Conservation (phyloP, 53 echinoderm and acorn worm genomes). For the Zoroaster sp. region DNA sequence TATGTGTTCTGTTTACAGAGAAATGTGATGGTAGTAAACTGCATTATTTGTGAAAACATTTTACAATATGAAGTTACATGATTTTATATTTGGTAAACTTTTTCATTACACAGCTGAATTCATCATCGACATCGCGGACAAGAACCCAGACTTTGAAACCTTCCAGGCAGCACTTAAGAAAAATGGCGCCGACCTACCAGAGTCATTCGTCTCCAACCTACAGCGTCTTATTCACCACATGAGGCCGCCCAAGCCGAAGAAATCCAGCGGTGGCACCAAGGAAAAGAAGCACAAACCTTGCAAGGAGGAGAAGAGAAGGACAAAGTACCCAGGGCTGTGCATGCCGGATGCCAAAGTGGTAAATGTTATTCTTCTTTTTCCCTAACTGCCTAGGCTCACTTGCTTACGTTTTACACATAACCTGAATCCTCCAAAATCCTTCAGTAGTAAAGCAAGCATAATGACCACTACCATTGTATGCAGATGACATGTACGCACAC, state of each 20-base stretch:
- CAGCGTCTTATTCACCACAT: constrained; percentile 93
- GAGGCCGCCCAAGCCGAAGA: constrained; percentile 78
- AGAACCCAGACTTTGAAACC: constrained; percentile 77
- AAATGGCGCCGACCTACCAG: constrained; percentile 95
- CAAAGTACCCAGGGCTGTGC: constrained; percentile 80
- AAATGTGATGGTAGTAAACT: too few species aligned
- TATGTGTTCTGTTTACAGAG: too few species aligned
- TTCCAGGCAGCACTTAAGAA: constrained; percentile 80
- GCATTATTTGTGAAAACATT: too few species aligned
- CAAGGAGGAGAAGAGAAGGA: constrained; percentile 66
- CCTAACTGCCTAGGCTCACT: too few species aligned
- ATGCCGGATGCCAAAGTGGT: constrained; percentile 74
- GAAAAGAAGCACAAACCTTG: constrained; percentile 41
- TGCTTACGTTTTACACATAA: too few species aligned
- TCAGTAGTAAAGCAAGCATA: too few species aligned
- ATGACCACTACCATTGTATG: too few species aligned
- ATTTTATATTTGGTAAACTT: constrained; percentile 2
- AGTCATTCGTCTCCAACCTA: constrained; percentile 85
- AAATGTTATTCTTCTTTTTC: too few species aligned
- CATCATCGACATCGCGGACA: constrained; percentile 90
- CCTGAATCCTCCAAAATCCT: too few species aligned
- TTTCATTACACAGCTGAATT: constrained; percentile 79
- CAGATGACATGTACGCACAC: too few species aligned
- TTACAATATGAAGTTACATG: background rate
- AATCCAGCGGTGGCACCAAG: constrained; percentile 54